phyloP scores from a whole-genome alignment of 2,113 vertebrate genomes.

The Trochalopteron elliotii region DNA sequence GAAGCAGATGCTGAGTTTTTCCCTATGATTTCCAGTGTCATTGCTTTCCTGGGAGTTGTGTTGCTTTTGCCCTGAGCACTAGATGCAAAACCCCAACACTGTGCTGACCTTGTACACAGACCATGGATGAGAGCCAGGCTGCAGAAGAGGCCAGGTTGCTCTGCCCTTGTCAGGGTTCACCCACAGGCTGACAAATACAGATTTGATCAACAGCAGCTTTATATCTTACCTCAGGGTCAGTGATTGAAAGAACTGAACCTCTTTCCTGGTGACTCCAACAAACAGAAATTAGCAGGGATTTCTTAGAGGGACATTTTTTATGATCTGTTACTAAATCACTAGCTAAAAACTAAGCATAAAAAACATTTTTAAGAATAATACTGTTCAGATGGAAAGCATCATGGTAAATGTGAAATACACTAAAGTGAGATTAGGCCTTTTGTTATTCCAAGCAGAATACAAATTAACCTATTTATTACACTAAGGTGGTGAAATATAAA shows the following conservation, averaged over 20 bases:
- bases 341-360: not conserved
- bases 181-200: not conserved
- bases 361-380: not conserved
- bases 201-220: not conserved
- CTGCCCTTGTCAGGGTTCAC: not conserved
- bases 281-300: not conserved
- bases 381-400: not conserved
- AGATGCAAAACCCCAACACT: not conserved
- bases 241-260: not conserved
- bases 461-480: not conserved
- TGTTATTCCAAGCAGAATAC: not conserved
- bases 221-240: not conserved
- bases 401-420: not conserved
- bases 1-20: not conserved
- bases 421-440: not conserved
- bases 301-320: not conserved
- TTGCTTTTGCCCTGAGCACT: not conserved
- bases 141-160: not conserved
- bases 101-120: not conserved
- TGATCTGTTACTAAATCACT: not conserved
- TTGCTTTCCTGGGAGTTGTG: not conserved
- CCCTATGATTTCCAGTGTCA: not conserved
- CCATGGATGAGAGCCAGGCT: not conserved
- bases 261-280: not conserved
- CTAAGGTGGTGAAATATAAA: not conserved